phyloP scores from a whole-genome alignment of 2,888 invertebrate genomes.

The Acanthosepion lycidas region DNA sequence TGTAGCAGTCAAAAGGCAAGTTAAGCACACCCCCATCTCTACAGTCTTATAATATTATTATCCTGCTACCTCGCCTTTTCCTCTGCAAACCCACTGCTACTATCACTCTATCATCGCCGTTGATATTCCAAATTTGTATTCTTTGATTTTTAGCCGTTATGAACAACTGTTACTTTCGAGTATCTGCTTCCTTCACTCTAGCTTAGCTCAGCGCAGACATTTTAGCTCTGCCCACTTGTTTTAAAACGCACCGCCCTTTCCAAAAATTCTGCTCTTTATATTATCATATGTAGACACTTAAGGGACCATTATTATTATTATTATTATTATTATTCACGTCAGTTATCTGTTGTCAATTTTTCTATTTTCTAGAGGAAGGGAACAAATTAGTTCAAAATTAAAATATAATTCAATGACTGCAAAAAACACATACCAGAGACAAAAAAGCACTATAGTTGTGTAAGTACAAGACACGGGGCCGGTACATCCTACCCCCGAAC shows the following conservation, averaged over 20 bases:
- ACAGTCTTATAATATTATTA: neutral
- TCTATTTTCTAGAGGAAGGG: too few relatives aligned
- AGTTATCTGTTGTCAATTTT: neutral
- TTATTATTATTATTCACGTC: neutral
- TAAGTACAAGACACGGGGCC: too few relatives aligned
- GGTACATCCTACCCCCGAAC: too few relatives aligned
- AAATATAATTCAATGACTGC: too few relatives aligned
- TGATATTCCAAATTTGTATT: neutral
- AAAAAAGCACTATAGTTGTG: too few relatives aligned
- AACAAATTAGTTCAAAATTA: too few relatives aligned
- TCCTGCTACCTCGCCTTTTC: neutral
- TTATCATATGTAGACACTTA: neutral
- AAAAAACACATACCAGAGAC: too few relatives aligned
- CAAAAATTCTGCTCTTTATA: neutral
- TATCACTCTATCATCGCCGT: neutral
- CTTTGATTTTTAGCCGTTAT: neutral
- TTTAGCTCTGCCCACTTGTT: neutral
- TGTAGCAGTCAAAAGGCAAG: neutral
- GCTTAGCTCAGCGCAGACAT: neutral
- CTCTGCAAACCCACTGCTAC: neutral
- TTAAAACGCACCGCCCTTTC: neutral
- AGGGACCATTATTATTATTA: neutral
- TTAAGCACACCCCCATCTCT: neutral
- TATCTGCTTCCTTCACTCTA: neutral
- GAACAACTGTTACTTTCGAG: neutral